Base-by-base conservation (phyloP, 2,113 vertebrate species). In the Axis porcinus region DNA sequence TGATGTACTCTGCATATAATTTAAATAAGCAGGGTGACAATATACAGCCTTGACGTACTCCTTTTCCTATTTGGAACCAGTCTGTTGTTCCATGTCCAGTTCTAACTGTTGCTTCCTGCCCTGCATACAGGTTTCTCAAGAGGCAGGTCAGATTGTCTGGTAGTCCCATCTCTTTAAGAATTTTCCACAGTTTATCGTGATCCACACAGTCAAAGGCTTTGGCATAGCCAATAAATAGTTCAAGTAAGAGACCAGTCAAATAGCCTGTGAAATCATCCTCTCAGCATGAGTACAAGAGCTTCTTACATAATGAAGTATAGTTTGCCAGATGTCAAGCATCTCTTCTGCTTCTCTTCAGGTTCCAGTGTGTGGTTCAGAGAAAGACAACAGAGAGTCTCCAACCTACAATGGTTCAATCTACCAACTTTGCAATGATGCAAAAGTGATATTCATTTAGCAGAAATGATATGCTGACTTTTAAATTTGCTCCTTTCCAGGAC, bases 331-430 rank as follows among this genome's bases (percentile, higher is more conserved):
- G 30, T 55, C 23, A 84, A 74, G 16, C 7, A 58, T 54, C 54
- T 88, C 67, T 78, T 83, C 57, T 57, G 13, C 7, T 52, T 54
- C 60, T 88, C 67, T 83, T 78, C 57, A 93, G 36, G 2, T 86
- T 86, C 30, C 33, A 47, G 25, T 55, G 11, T 78, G 14, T 78
- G 57, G 25, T 23, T 82, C 47, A 82, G 11, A 17, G 27, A 28
- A 81, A 16, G 58, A 40, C 3, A 52, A n/a, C 30, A 82, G 47
- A 43, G 36, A 52, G 47, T 19, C 79, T 45, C 47, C 9, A 6
- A 52, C 2, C 45, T n/a, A 81, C 1, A 0, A 21, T 52, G 30
- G 17, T 52, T 82, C 6, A 5, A 52, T 17, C 30, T n/a, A 52
- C 6, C 5, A 12, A n/a, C 10, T 82, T 52, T 52, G 50, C 17